Percentiles rank a stretch among this genome's conserved stretches.
Conservation (phyloP, 1,140 invertebrate species). For the Caenorhabditis remanei region DNA sequence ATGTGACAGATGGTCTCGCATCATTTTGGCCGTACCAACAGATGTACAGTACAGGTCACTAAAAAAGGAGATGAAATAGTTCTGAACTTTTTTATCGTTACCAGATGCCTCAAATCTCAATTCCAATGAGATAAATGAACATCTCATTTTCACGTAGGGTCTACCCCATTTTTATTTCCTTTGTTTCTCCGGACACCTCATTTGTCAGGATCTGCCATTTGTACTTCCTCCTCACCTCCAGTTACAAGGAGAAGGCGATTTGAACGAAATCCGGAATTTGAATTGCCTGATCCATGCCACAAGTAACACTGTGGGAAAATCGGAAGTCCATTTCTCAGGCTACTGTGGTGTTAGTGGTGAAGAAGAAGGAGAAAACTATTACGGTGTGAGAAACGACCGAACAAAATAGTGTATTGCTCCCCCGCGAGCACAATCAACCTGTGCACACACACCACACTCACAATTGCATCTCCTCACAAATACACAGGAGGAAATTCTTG, state of each 20-base stretch:
- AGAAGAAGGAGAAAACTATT: not conserved
- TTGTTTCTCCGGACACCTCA: not conserved
- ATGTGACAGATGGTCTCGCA: not conserved
- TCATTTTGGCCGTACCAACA: not conserved
- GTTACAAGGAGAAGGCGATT: not conserved
- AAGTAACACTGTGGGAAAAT: not conserved
- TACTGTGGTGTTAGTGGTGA: not conserved
- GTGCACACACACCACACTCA: slow-evolving; percentile 24
- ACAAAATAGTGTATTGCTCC: not conserved
- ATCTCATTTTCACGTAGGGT: slow-evolving; percentile 24
- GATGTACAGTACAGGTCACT: slow-evolving; percentile 18
- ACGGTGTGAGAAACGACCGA: slow-evolving; percentile 11
- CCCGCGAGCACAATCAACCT: slow-evolving; percentile 22
- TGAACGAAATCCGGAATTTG: slow-evolving; percentile 2
- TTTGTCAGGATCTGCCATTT: not conserved
- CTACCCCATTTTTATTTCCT: slow-evolving; percentile 11
- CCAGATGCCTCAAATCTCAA: slow-evolving; percentile 21
- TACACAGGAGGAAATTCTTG: slow-evolving; percentile 12
- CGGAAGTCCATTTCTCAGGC: not conserved
- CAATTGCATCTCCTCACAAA: slow-evolving; percentile 18
- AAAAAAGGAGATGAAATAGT: not conserved
- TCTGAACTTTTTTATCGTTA: not conserved
- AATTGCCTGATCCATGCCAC: not conserved
- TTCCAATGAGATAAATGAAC: not conserved
- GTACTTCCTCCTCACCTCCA: too few relatives aligned